Evolutionary conservation across 2,113 vertebrate genomes (phyloP).

Genomic region (Leptobrachium ailaonicum): DNA sequence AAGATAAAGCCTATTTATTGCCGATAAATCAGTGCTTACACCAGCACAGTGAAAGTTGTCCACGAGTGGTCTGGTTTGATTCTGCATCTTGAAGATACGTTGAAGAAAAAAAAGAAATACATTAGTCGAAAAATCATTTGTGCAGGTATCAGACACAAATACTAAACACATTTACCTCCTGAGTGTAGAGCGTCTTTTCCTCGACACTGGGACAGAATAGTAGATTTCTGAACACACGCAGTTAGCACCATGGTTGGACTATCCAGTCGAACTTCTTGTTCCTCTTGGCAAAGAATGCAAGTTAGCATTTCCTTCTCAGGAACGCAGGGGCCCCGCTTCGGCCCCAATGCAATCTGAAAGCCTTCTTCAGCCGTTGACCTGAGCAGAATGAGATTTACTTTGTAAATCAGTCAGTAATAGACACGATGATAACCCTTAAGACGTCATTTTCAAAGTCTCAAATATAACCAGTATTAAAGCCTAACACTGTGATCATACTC

Average conservation of each 20-base stretch:
- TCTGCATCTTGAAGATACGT: too few relatives aligned
- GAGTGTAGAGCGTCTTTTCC: slow-evolving; percentile 71
- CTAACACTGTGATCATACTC: background rate
- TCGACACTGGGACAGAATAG: slow-evolving; percentile 87
- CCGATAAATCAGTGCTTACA: too few relatives aligned
- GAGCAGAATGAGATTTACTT: background rate
- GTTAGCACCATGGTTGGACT: slow-evolving; percentile 92
- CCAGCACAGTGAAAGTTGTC: too few relatives aligned
- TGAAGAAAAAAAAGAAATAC: background rate
- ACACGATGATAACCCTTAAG: too few relatives aligned
- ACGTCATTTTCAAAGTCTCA: too few relatives aligned
- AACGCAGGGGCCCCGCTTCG: slow-evolving; percentile 78
- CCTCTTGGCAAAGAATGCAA: slow-evolving; percentile 97
- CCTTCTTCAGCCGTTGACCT: slow-evolving; percentile 63
- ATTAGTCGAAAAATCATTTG: too few relatives aligned
- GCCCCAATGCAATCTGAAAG: slow-evolving; percentile 82
- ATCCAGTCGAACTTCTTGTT: slow-evolving; percentile 87
- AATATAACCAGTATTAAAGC: background rate
- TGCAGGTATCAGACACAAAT: background rate
- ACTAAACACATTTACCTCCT: slow-evolving; percentile 59
- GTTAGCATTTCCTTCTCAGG: slow-evolving; percentile 86
- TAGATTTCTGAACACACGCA: slow-evolving; percentile 94
- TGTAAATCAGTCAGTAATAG: too few relatives aligned
- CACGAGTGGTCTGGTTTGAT: too few relatives aligned
- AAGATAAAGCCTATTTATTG: too few relatives aligned